These are phyloP conservation scores for Aphrophora alni DNA, from an alignment of 2,888 invertebrate genomes.

Conservation along the genomic window DNA sequence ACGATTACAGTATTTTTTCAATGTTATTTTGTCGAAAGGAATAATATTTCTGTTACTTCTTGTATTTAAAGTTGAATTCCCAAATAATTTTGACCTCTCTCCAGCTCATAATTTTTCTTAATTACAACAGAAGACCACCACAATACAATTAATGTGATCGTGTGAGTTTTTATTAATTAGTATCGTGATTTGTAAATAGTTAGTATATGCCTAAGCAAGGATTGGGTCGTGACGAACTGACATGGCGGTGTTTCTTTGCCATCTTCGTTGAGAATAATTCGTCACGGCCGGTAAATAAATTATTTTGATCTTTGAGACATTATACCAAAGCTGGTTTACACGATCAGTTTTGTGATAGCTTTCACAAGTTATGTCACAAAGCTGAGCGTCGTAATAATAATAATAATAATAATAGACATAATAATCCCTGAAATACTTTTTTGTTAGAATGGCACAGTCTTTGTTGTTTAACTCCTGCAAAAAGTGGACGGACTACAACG, in stretches of 20 bases:
- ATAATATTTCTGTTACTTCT: too few relatives aligned
- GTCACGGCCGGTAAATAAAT: constrained; percentile 9
- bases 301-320: neutral
- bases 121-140: neutral
- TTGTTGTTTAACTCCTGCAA: too few relatives aligned
- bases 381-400: too few relatives aligned
- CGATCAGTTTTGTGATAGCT: neutral
- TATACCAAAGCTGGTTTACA: neutral
- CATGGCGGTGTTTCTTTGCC: neutral
- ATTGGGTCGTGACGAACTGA: neutral
- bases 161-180: neutral
- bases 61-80: too few relatives aligned
- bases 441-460: too few relatives aligned
- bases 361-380: neutral
- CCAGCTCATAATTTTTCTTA: too few relatives aligned
- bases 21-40: too few relatives aligned
- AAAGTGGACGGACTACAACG: too few relatives aligned
- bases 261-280: neutral
- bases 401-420: too few relatives aligned
- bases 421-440: too few relatives aligned
- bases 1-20: too few relatives aligned
- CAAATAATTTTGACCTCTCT: too few relatives aligned
- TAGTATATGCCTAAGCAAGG: neutral
- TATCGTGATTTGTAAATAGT: neutral
- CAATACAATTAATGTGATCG: neutral